A percentile compares a stretch with the other conserved stretches of the same genome.
Conservation (phyloP, 2,888 invertebrate genomes). For the Drosophila pegasa region DNA sequence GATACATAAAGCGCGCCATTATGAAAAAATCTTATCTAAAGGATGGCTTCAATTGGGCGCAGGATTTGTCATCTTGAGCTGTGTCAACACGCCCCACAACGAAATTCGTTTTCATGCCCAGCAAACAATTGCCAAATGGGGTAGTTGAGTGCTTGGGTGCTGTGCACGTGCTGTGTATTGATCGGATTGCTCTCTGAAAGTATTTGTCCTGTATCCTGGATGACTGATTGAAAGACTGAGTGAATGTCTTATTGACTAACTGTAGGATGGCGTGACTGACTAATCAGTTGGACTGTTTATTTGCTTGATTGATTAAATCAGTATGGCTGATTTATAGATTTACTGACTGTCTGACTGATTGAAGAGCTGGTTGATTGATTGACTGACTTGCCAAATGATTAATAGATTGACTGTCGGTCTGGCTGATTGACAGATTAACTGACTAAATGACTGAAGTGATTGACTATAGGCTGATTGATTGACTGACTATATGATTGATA, state of each 20-base stretch:
- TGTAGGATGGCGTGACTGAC: background rate
- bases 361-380: background rate
- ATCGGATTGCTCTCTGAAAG: background rate
- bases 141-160: background rate
- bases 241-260: background rate
- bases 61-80: slow-evolving; percentile 46
- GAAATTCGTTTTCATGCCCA: slow-evolving; percentile 32
- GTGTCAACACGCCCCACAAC: slow-evolving; percentile 47
- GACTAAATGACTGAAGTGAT: background rate
- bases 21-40: slow-evolving; percentile 67
- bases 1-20: slow-evolving; percentile 45
- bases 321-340: background rate
- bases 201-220: background rate
- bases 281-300: too few relatives aligned
- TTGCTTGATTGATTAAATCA: background rate
- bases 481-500: background rate
- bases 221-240: background rate
- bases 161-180: background rate
- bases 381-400: background rate
- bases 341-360: background rate
- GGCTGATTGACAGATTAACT: background rate
- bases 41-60: slow-evolving; percentile 33
- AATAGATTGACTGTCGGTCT: background rate
- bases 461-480: background rate
- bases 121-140: background rate